Percentiles rank a stretch among this genome's conserved stretches.
phyloP scores from a whole-genome alignment of 2,888 invertebrate genomes.

The Leucophenga maculata region DNA sequence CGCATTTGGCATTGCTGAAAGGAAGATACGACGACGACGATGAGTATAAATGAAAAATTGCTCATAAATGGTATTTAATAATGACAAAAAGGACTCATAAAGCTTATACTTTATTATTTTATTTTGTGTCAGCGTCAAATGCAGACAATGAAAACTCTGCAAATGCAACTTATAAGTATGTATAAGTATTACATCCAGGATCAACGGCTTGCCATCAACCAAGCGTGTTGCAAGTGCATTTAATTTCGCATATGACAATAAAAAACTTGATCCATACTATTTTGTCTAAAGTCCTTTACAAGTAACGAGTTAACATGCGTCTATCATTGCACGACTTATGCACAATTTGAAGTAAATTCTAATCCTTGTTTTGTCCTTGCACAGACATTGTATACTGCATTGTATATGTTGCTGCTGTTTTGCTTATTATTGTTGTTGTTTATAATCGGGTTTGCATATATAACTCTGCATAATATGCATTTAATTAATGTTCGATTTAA shows the following conservation, averaged over 20 bases:
- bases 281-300: neutral
- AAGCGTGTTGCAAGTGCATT: neutral
- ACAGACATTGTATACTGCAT: slow-evolving; percentile 29
- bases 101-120: no score
- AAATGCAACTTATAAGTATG: no score
- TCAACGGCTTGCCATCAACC: no score
- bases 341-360: slow-evolving; percentile 40
- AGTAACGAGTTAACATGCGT: neutral
- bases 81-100: no score
- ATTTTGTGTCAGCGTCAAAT: no score
- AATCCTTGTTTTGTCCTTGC: slow-evolving; percentile 47
- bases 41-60: neutral
- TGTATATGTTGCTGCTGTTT: slow-evolving; percentile 44
- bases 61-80: no score
- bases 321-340: neutral
- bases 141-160: no score
- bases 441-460: slow-evolving; percentile 49
- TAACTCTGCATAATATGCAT: slow-evolving; percentile 48
- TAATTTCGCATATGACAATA: neutral
- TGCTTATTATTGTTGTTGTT: slow-evolving; percentile 43
- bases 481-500: slow-evolving; percentile 62
- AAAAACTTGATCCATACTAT: slow-evolving; percentile 9
- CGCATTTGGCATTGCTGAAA: neutral
- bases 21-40: no score
- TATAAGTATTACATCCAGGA: no score